Base-by-base conservation (phyloP, 2,113 vertebrate species). In the Notarius quadriscutis region DNA sequence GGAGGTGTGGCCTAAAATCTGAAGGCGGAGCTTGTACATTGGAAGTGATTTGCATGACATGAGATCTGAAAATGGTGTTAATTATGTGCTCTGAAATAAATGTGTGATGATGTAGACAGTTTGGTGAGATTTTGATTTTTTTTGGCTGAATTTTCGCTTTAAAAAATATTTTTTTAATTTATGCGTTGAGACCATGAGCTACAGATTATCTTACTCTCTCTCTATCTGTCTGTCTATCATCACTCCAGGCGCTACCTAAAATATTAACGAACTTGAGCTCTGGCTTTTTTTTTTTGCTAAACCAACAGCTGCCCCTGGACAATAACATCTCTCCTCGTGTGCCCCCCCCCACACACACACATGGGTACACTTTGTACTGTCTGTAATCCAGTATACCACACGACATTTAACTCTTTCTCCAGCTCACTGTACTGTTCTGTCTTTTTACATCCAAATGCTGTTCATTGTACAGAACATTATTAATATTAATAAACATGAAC, bases 211-310 rank as follows among this genome's bases (percentile, higher is more conserved):
- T 30, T 71, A 71, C 34, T 34, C 67, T 71, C 67, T 71, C 67
- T 30, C 67, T 71, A 27, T 34, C 14, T 77, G 0, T 83, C 53
- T 74, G 14, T 87, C n/a, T 27, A 41, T 81, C 74, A 55, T 50
- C 71, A 72, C 86, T 91, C 67, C 67, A 62, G 79, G 30, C 3
- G 62, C 55, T 86, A 17, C 81, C 88, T 96, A 87, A 96, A 96
- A 96, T 94, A 96, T 96, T 96, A 91, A 96, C 91, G 17, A 88
- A 87, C 27, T 87, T n/a, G 75, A 67, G 85, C 80, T 87, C 85
- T 84, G 87, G 86, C 60, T 62, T 90, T 79, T 84, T 85, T 80
- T 30, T 88, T 41, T 41, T 41, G 79, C 93, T 87, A 91, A 92
- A 94, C 92, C 93, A 94, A 92, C 92, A 60, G 90, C 86, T 89